Base-by-base conservation (phyloP, 2,888 invertebrate genomes). In the Idaea dimidiata region DNA sequence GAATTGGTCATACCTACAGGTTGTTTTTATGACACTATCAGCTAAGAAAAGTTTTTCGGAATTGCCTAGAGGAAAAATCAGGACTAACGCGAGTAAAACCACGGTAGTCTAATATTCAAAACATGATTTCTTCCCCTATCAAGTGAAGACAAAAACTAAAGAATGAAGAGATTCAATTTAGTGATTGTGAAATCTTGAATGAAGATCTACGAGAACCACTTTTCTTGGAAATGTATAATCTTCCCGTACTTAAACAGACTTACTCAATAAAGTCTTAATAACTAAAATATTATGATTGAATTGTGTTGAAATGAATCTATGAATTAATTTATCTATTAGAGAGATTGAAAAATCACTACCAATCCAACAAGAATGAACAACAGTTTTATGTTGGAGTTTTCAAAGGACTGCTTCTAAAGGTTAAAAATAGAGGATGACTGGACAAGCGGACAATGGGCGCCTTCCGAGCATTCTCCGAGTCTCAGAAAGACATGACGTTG, bases 401-500 rank as follows among this genome's bases (percentile, higher is more conserved):
- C 69, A 66, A 68, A 68, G 70, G 70, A 66, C 65, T 75, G 66
- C 66, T 69, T 72, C 74, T 75, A 76, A 76, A 72, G 78, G 76
- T 78, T 80, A 80, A 81, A 83, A 82, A 82, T 81, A 76, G 75
- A 78, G 73, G 72, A 76, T 75, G 75, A 78, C 79, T 75, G 73
- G 82, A 78, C 79, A 76, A 64, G 72, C 77, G 79, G 73, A 82
- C 84, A 84, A 86, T 84, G 77, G 86, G 77, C 75, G 78, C 76
- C 77, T 74, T 78, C 80, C 81, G 69, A 74, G 79, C 79, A 79
- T 81, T 81, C 79, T 76, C 69, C 65, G 67, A 73, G 76, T 72
- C 76, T 75, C 72, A 73, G 68, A 72, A 58, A 67, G 77, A 74
- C 70, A 67, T 78, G 88, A 88, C 88, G 72, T 83, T 88, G 87